Percentiles rank a stretch among this genome's conserved stretches.
phyloP scores from a whole-genome alignment of 2,888 invertebrate species.

The Chirona hameri region DNA sequence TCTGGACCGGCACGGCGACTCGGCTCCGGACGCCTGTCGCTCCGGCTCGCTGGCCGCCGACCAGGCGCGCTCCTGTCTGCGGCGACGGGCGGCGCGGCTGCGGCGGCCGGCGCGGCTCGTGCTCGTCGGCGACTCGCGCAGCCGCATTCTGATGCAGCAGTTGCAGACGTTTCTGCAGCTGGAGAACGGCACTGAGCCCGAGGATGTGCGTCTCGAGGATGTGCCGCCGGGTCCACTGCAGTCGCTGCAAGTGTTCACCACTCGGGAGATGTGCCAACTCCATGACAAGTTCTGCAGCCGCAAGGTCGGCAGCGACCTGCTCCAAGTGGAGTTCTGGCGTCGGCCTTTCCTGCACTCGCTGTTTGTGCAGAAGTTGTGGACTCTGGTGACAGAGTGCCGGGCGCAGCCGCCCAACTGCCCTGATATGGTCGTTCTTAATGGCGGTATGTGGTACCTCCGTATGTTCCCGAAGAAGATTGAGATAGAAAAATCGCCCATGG shows the following conservation, averaged over 20 bases:
- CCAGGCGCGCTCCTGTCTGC: too few species aligned
- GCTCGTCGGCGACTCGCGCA: neutral
- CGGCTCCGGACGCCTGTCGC: too few species aligned
- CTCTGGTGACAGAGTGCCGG: neutral
- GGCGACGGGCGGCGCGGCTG: too few species aligned
- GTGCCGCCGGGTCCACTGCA: neutral
- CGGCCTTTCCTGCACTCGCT: neutral
- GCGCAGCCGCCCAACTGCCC: neutral
- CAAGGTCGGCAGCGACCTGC: neutral
- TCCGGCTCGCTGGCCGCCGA: too few species aligned
- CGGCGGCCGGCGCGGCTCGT: too few species aligned
- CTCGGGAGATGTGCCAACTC: neutral
- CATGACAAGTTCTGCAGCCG: neutral
- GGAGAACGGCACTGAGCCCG: neutral
- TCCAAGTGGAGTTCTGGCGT: neutral
- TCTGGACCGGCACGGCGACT: too few species aligned
- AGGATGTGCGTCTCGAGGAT: neutral
- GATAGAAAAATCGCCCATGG: neutral
- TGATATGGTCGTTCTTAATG: neutral
- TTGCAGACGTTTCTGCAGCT: neutral
- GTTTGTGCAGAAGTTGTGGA: neutral
- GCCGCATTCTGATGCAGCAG: neutral
- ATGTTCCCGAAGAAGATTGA: rapidly evolving
- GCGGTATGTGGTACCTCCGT: neutral
- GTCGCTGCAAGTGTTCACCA: neutral